phyloP scores from a whole-genome alignment of 2,888 invertebrate species.

The Andrena bicolor region DNA sequence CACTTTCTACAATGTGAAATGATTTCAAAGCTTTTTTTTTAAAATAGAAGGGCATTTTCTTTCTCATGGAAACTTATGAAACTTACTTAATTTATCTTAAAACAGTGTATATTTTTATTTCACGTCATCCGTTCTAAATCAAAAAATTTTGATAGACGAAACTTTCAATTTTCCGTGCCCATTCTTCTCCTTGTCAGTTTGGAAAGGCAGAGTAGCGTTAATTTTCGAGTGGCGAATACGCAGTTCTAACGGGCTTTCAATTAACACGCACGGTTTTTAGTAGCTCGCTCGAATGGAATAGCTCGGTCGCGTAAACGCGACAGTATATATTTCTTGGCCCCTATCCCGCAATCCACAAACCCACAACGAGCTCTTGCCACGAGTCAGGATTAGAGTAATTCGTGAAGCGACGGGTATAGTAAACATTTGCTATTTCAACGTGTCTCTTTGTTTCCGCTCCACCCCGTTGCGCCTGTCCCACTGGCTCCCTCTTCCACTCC shows the following conservation, averaged over 20 bases:
- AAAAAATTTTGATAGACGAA: not conserved
- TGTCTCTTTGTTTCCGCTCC: constrained; percentile 33
- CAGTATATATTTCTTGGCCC: constrained; percentile 40
- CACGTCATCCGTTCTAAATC: too few relatives aligned
- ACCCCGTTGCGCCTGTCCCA: constrained; percentile 4
- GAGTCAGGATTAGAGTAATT: constrained; percentile 74
- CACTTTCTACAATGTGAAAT: too few relatives aligned
- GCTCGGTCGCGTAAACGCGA: not conserved
- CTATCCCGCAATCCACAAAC: constrained; percentile 22
- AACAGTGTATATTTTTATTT: too few relatives aligned
- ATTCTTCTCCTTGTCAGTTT: not conserved
- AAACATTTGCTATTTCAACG: constrained; percentile 73
- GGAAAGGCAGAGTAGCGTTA: too few relatives aligned
- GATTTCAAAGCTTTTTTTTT: too few relatives aligned
- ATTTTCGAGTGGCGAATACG: not conserved
- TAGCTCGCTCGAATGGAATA: not conserved
- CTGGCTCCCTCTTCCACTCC: not conserved
- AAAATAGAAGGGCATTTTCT: too few relatives aligned
- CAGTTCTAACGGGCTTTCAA: constrained; percentile 22
- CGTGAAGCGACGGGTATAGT: constrained; percentile 66
- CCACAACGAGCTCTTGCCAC: constrained; percentile 44
- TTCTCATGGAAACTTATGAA: too few relatives aligned
- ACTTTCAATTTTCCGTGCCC: not conserved
- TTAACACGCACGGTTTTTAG: constrained; percentile 34
- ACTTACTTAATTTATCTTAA: too few relatives aligned